phyloP scores from a whole-genome alignment of 2,797 vertebrate genomes.

The Sternarchorhynchus goeldii region DNA sequence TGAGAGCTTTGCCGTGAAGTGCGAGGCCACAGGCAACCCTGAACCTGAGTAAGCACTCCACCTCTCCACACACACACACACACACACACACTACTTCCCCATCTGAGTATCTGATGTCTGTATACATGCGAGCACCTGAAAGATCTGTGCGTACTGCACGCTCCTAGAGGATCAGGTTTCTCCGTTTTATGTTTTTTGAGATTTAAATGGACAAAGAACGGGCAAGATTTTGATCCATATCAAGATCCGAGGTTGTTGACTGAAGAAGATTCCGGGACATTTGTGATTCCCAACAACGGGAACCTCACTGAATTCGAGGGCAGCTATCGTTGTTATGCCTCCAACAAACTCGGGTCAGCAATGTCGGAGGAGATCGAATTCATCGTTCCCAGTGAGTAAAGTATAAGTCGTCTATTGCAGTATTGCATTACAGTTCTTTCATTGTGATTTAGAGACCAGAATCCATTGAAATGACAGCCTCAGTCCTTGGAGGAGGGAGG shows the following conservation, averaged over 20 bases:
- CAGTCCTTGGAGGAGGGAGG: constrained; percentile 54
- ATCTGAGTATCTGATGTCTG: constrained; percentile 37
- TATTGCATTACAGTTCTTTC: constrained; percentile 64
- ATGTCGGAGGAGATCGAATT: constrained; percentile 92
- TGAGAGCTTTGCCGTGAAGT: constrained; percentile 88
- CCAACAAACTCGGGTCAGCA: constrained; percentile 86
- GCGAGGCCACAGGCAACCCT: constrained; percentile 93
- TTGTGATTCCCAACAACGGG: constrained; percentile 88
- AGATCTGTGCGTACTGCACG: constrained; percentile 13
- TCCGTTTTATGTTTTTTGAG: constrained; percentile 64
- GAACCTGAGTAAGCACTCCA: constrained; percentile 82
- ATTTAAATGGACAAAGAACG: constrained; percentile 93
- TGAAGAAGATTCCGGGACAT: constrained; percentile 86
- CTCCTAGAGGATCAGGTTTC: constrained; percentile 9
- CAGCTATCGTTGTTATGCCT: constrained; percentile 88
- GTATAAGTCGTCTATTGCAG: constrained; percentile 42
- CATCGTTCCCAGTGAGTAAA: constrained; percentile 89
- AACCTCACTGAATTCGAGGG: constrained; percentile 90
- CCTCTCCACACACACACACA: background rate
- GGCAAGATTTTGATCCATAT: constrained; percentile 82
- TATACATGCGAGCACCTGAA: constrained; percentile 3
- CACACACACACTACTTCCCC: constrained; percentile 38
- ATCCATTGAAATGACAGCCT: constrained; percentile 57
- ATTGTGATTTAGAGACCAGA: constrained; percentile 63
- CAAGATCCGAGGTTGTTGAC: constrained; percentile 81